Conservation (phyloP, 2,113 vertebrate genomes). For the Toxotes chatareus region DNA sequence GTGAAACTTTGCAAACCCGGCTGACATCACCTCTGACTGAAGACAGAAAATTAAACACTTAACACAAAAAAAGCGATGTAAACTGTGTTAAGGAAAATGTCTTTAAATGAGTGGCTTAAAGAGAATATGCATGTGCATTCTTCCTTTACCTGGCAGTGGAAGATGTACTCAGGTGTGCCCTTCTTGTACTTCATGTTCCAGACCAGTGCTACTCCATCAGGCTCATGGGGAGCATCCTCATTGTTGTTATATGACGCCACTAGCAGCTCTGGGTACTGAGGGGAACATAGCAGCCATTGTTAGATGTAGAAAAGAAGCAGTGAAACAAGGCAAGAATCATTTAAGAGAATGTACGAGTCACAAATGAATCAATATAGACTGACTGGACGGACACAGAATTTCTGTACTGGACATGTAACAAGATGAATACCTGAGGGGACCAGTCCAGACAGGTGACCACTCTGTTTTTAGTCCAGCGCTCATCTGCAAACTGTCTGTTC, state of each 20-base stretch:
- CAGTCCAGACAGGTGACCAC: conserved; percentile 98
- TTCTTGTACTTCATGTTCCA: conserved; percentile 99
- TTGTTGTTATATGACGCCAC: conserved; percentile 98
- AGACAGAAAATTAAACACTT: not conserved
- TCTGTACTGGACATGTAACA: not conserved
- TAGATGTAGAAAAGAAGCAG: conserved; percentile 5
- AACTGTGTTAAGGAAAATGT: not conserved
- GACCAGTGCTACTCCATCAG: conserved; percentile 96
- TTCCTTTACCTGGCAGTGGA: conserved; percentile 93
- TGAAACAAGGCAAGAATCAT: not conserved
- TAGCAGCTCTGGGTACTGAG: conserved; percentile 95
- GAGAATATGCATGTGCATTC: not conserved
- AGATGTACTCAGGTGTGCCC: conserved; percentile 95
- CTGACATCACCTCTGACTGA: conserved; percentile 98
- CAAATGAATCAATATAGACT: not conserved
- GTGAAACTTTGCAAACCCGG: conserved; percentile 97
- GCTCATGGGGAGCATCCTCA: conserved; percentile 95
- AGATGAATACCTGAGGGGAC: conserved; percentile 92
- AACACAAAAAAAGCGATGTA: too few relatives aligned
- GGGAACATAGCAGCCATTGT: conserved; percentile 32
- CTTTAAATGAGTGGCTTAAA: not conserved
- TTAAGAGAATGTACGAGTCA: not conserved
- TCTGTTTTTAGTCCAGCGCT: conserved; percentile 98
- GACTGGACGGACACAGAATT: not conserved
- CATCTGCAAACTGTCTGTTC: conserved; percentile 96